Base-by-base conservation (phyloP, 2,113 vertebrate species). In the Silurus asotus region DNA sequence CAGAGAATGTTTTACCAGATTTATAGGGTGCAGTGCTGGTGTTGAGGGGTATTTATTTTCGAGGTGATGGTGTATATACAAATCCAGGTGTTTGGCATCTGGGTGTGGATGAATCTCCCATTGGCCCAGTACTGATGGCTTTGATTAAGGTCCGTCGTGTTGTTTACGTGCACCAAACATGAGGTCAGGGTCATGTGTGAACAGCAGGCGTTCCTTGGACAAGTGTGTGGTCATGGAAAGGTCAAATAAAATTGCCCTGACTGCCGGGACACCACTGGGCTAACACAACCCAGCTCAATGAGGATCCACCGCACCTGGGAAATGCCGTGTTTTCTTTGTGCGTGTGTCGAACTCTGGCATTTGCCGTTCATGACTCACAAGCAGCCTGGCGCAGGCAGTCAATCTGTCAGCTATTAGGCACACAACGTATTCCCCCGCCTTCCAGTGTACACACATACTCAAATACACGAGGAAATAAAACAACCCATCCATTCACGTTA, bases 401-500 rank as follows among this genome's bases (percentile, higher is more conserved):
- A 86, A 82, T 86, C 79, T 86, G 79, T 82, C 78, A 82, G 80
- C 69, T 82, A 82, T 82, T 82, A 74, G 69, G 65, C 85, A 61
- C 80, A 72, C 56, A 74, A 62, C 81, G 64, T 86, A 56, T 37
- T 82, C 49, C 69, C 51, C 69, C 58, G 75, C 87, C 77, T 75
- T 61, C 59, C 23, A 81, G 84, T 88, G 74, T 83, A 76, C 67
- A 82, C 81, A 79, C 80, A 88, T 65, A 76, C 78, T 65, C 89
- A 84, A 64, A 86, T 69, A 86, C 77, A 83, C 13, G 23, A 81
- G 82, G 58, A 55, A 84, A 87, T 82, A 86, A 87, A 77, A 83
- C 81, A 87, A 89, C 80, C 82, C 90, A 87, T 89, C 82, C 83
- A 84, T 90, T 91, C 89, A 86, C 90, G 89, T 88, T 81, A 87